Evolutionary conservation across 2,113 vertebrate species (phyloP).

Genomic region (Halichoeres trimaculatus): DNA sequence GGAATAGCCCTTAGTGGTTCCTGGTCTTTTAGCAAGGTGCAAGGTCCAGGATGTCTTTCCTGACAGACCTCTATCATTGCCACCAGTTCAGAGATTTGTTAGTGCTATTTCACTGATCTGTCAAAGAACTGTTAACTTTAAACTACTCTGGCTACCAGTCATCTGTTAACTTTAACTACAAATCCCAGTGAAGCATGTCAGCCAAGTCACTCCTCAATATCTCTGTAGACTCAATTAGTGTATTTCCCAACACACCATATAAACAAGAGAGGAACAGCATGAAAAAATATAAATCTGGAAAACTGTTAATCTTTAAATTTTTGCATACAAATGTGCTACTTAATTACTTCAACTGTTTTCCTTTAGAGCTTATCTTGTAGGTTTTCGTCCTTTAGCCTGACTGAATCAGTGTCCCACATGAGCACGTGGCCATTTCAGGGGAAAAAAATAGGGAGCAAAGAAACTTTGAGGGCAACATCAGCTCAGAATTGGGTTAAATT

Average conservation of each 20-base stretch:
- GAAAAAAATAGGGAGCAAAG: constrained; percentile 42
- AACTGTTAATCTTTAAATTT: too few species aligned
- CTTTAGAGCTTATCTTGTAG: constrained; percentile 25
- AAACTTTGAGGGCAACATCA: constrained; percentile 65
- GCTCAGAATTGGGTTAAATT: constrained; percentile 78
- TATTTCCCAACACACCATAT: background rate
- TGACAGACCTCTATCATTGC: too few species aligned
- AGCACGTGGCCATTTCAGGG: constrained; percentile 44
- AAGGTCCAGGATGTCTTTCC: too few species aligned
- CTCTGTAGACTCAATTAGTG: too few species aligned
- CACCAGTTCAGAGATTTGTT: too few species aligned
- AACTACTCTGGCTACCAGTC: too few species aligned
- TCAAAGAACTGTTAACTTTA: too few species aligned
- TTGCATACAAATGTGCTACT: background rate
- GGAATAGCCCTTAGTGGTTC: too few species aligned
- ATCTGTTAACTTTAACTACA: background rate
- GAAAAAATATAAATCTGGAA: background rate
- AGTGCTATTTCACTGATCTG: too few species aligned
- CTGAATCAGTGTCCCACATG: constrained; percentile 24
- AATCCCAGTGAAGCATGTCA: too few species aligned
- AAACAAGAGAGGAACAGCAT: background rate
- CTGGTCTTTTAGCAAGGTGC: too few species aligned
- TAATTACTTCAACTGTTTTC: constrained; percentile 20
- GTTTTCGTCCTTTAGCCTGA: constrained; percentile 46
- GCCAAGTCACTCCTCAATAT: too few species aligned